These are phyloP conservation scores for Eupithecia subumbrata DNA, from an alignment of 2,888 invertebrate species.

Conservation along the genomic window DNA sequence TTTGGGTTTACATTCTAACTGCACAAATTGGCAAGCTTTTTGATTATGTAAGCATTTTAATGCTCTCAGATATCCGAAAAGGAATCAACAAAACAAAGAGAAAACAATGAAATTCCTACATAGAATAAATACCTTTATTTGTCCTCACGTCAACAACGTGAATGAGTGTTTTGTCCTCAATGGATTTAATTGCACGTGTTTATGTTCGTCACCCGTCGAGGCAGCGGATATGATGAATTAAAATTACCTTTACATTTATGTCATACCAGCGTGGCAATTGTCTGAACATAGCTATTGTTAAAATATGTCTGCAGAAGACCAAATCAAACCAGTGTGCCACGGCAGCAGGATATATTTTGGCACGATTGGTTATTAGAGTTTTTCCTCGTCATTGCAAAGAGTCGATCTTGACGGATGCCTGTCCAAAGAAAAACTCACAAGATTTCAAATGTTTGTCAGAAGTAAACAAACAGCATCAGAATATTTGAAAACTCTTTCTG, in stretches of 20 bases:
- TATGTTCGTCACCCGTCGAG: constrained; percentile 3
- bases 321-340: background rate
- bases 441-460: background rate
- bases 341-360: background rate
- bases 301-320: constrained; percentile 2
- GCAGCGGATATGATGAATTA: constrained; percentile 25
- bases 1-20: background rate
- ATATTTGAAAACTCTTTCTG: background rate
- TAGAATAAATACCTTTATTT: constrained; percentile 1
- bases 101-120: constrained; percentile 1
- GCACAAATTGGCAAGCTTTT: background rate
- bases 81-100: background rate
- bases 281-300: background rate
- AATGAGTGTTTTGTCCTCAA: constrained; percentile 20
- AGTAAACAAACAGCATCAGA: constrained; percentile 1
- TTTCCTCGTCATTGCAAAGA: background rate
- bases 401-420: background rate
- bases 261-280: background rate
- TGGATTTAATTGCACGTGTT: constrained; percentile 19
- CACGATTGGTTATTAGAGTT: background rate
- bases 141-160: background rate
- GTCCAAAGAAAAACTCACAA: background rate
- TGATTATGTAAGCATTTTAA: background rate
- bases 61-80: background rate
- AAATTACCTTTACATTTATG: constrained; percentile 1